Conservation (phyloP, 2,113 vertebrate species). For the Odontophorus gujanensis region DNA sequence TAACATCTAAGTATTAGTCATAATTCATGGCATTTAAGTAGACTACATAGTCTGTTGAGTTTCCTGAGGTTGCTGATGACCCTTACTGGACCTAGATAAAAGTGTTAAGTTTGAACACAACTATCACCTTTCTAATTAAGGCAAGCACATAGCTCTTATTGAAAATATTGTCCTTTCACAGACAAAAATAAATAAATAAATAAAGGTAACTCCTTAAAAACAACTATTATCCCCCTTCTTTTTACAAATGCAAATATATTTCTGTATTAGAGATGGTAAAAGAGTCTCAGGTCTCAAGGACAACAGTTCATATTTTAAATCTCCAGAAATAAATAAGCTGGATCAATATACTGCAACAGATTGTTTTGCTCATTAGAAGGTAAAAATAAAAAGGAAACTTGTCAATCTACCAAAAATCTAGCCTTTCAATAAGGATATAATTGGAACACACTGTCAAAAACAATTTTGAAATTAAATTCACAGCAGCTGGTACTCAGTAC, state of each 20-base stretch:
- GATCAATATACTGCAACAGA: slow-evolving; percentile 66
- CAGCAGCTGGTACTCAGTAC: slow-evolving; percentile 64
- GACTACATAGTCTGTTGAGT: rapidly evolving
- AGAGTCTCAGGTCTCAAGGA: not conserved
- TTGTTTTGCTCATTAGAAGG: slow-evolving; percentile 70
- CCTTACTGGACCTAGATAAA: not conserved
- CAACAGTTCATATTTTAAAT: slow-evolving; percentile 25
- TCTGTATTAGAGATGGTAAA: not conserved
- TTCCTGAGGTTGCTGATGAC: not conserved
- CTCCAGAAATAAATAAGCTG: slow-evolving; percentile 57
- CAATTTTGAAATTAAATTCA: slow-evolving; percentile 66
- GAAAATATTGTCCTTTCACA: not conserved
- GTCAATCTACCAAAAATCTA: slow-evolving; percentile 68
- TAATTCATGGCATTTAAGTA: not conserved
- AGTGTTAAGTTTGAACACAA: not conserved
- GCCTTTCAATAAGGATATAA: slow-evolving; percentile 69
- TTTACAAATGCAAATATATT: not conserved
- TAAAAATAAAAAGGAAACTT: slow-evolving; percentile 70
- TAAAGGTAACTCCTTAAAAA: not conserved
- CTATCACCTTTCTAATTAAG: not conserved
- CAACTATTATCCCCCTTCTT: not conserved
- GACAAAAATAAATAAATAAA: not conserved
- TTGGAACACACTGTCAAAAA: slow-evolving; percentile 67
- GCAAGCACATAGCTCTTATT: not conserved
- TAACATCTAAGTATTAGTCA: not conserved